Percentiles rank a stretch among this genome's conserved stretches.
Conservation (phyloP, 2,888 invertebrate species). For the Polyommatus iphigenia region DNA sequence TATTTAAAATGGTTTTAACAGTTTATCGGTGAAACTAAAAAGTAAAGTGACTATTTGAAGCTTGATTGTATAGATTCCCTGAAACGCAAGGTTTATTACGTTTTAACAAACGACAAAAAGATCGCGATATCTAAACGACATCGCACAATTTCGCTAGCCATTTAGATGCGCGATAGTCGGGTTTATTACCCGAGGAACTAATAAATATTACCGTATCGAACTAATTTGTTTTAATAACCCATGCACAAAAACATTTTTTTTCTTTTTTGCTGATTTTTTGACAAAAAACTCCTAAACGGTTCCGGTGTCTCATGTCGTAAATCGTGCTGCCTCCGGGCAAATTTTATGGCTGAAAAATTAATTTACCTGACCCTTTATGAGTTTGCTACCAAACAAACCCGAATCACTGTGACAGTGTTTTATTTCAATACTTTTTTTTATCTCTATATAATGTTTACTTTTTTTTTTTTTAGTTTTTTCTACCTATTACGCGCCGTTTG, state of each 20-base stretch:
- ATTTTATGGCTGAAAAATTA: constrained; percentile 28
- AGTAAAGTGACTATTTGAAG: too few species aligned
- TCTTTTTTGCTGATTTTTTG: constrained; percentile 37
- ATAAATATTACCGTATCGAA: constrained; percentile 61
- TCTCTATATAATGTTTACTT: too few species aligned
- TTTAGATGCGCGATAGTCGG: constrained; percentile 69
- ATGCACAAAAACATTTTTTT: constrained; percentile 54
- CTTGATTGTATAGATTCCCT: neutral
- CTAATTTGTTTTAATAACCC: constrained; percentile 76
- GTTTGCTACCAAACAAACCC: neutral
- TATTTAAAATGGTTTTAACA: too few species aligned
- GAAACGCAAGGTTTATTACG: neutral
- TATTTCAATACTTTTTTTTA: neutral
- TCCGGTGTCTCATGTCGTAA: constrained; percentile 41
- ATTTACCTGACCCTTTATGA: constrained; percentile 29
- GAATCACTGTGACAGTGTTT: neutral
- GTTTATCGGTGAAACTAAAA: too few species aligned
- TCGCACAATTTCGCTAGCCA: constrained; percentile 56
- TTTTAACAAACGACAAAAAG: constrained; percentile 19
- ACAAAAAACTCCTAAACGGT: constrained; percentile 50
- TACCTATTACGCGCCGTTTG: too few species aligned
- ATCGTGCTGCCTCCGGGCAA: constrained; percentile 33
- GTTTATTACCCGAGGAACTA: constrained; percentile 73
- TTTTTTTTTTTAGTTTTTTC: too few species aligned
- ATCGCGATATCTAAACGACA: constrained; percentile 53